Evolutionary conservation across 2,797 vertebrate genomes (phyloP).

Genomic region (Taeniopygia guttata): DNA sequence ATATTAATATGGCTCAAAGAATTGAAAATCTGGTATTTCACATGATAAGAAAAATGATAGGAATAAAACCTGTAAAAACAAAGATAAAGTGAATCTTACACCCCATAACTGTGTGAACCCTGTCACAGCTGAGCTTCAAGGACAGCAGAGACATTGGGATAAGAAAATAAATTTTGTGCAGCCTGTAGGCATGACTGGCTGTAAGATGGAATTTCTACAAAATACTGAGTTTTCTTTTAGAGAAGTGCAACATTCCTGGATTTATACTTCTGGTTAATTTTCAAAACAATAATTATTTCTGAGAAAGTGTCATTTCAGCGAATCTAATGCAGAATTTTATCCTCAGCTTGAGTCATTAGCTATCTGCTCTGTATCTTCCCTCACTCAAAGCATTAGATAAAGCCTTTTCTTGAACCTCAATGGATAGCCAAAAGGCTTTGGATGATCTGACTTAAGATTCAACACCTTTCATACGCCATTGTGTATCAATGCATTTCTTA

Average conservation of each 20-base stretch:
- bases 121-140: not conserved
- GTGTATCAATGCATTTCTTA: not conserved
- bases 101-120: not conserved
- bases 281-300: not conserved
- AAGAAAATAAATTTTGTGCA: not conserved
- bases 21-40: not conserved
- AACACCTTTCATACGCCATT: not conserved
- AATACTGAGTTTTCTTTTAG: not conserved
- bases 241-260: not conserved
- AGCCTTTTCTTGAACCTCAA: not conserved
- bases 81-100: not conserved
- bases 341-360: not conserved
- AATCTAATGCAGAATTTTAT: not conserved
- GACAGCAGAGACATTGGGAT: accelerated
- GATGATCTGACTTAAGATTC: not conserved
- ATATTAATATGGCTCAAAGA: not conserved
- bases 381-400: not conserved
- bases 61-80: not conserved
- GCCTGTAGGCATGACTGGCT: not conserved
- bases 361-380: not conserved
- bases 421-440: not conserved
- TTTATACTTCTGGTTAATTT: not conserved
- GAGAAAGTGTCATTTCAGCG: not conserved
- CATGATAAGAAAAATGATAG: not conserved
- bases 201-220: not conserved